phyloP scores from a whole-genome alignment of 2,797 vertebrate genomes.

The Sparus aurata region DNA sequence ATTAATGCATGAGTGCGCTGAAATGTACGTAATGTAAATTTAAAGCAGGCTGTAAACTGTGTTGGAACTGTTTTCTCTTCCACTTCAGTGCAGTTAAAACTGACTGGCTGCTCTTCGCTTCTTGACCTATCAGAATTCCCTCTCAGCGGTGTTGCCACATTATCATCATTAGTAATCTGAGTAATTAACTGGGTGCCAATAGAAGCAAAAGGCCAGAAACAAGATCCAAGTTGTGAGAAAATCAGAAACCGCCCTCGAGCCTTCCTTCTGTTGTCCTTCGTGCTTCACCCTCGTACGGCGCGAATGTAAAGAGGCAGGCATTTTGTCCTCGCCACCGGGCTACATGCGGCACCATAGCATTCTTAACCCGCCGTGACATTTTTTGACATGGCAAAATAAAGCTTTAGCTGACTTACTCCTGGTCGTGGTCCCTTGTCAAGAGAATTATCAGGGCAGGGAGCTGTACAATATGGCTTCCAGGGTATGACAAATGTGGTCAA shows the following conservation, averaged over 20 bases:
- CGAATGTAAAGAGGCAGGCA: conserved; percentile 55
- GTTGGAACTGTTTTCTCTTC: background rate
- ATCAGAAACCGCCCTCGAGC: background rate
- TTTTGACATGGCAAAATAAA: conserved; percentile 71
- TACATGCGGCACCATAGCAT: conserved; percentile 34
- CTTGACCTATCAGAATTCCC: background rate
- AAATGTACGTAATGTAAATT: background rate
- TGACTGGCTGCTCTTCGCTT: background rate
- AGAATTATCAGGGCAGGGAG: conserved; percentile 67
- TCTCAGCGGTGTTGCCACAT: background rate
- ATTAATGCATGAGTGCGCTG: background rate
- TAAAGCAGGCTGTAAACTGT: conserved; percentile 5
- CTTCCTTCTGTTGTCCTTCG: background rate
- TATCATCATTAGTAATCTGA: conserved; percentile 3
- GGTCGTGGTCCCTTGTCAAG: conserved; percentile 64
- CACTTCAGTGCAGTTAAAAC: background rate
- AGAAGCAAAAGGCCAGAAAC: background rate
- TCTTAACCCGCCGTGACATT: conserved; percentile 68
- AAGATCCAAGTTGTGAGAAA: background rate
- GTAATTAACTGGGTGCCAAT: background rate
- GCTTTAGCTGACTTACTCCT: conserved; percentile 66
- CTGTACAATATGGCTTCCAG: conserved; percentile 67
- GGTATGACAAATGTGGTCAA: conserved; percentile 78
- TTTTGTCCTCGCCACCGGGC: conserved; percentile 57
- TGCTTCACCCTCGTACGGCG: background rate